A percentile compares a stretch with the other conserved stretches of the same genome.
Conservation (phyloP, 2,113 vertebrate species). For the Mastomys coucha region DNA sequence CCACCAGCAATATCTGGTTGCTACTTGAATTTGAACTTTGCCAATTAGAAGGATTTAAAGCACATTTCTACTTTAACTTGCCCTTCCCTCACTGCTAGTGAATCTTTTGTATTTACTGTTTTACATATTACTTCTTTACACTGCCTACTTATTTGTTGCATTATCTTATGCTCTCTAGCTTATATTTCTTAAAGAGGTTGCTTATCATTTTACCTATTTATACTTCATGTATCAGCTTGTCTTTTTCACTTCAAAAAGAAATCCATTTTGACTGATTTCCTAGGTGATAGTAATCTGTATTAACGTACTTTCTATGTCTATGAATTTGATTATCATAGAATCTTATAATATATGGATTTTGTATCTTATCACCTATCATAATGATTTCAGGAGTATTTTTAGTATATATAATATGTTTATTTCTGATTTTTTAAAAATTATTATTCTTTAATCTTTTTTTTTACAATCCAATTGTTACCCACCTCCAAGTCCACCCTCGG, state of each 20-base stretch:
- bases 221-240: not conserved
- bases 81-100: not conserved
- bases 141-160: not conserved
- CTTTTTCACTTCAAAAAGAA: not conserved
- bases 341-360: not conserved
- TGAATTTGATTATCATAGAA: not conserved
- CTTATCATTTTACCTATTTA: not conserved
- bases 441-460: too few species aligned
- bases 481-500: too few species aligned
- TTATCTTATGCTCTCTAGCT: not conserved
- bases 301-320: not conserved
- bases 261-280: not conserved
- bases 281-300: not conserved
- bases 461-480: too few species aligned
- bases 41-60: conserved; percentile 6
- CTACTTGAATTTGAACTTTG: conserved; percentile 38
- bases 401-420: not conserved
- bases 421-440: not conserved
- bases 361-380: not conserved
- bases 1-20: not conserved
- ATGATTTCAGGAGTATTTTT: not conserved
- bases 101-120: conserved; percentile 12
- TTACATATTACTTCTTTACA: not conserved
- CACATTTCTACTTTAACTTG: conserved; percentile 8
- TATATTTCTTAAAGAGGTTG: not conserved